Evolutionary conservation across 2,888 invertebrate species (phyloP), one percentile per base, ranked within the genome.

Genomic region (Cremastinae sp.): DNA sequence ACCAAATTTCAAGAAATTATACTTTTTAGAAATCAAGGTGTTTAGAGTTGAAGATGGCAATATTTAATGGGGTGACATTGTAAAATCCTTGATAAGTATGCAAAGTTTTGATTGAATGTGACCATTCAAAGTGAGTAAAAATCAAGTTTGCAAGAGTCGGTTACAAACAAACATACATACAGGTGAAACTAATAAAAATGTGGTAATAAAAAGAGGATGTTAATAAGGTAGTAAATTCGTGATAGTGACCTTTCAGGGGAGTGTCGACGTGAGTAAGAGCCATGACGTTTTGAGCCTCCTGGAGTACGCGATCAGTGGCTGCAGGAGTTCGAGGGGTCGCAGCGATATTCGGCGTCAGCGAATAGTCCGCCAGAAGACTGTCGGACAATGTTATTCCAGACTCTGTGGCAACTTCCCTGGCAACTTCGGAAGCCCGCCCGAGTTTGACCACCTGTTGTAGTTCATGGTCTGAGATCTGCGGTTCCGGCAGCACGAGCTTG

Each of bases 271-370:
- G 98, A 0, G 97, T 97, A 16, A 99, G 91, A 0, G 99, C 98
- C 96, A 99, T 98, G 86, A 99, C 96, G 88, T 99, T 99, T 90
- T 99, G 98, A 0, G 99, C 99, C 90, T 99, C 99, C 93, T 98
- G 95, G 76, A 96, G 92, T 78, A 95, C 94, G 81, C 93, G 92
- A 90, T 98, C 97, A 9, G 95, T 95, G 2, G 93, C 94, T 0
- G 96, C 94, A 1, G 98, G 97, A 0, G 98, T 98, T 73, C 98
- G 92, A 0, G 98, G 97, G 16, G 94, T 94, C 28, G 93, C 93
- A 9, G 93, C 91, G 36, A 90, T 88, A 61, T 93, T 92, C 0
- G 94, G 94, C 3, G 95, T 93, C 22, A 93, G 88, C 5, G 96
- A 95, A 91, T 98, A 99, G 90, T 98, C 98, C 12, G 96, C 96